Evolutionary conservation across 92 coral and sea anemone species (phyloP), one percentile per base, ranked within the genome.

Genomic region (Palythoa grandis): DNA sequence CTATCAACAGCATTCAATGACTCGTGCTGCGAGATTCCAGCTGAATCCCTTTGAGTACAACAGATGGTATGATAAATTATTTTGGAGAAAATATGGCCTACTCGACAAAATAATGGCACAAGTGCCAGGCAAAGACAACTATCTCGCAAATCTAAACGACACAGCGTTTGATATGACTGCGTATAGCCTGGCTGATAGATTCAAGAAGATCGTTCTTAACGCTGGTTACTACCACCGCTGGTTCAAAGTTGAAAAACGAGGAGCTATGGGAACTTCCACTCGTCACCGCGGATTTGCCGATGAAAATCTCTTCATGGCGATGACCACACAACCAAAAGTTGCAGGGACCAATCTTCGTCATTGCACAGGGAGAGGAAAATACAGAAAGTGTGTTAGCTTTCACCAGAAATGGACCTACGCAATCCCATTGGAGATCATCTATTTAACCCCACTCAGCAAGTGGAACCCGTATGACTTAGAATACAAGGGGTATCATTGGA

Each of bases 61-160:
- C 40, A 84, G 63, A 6, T 92, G 92, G 90, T n/a, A 13, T 23
- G 92, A 92, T 6, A 68, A 72, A 11, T 76, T 82, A 19, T 43
- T 54, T n/a, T 47, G 11, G 35, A 43, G 86, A 22, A 70, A 76
- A 15, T 66, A 83, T 53, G 84, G 88, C 15, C 77, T 88, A 29
- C 76, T 75, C 13, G 88, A 83, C 54, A 76, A 75, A 37, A 19
- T 83, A 17, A 75, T 88, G 87, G 87, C 78, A n/a, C 70, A 88
- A 24, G 88, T 95, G 70, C 98, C 98, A 39, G 98, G 98, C 14
- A 95, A 91, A 70, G 98, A 96, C 84, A 96, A 96, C 75, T 96
- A 94, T 69, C 87, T 77, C 50, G 98, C 92, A 0, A 92, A 90
- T 63, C 78, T 96, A 52, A 89, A 90, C 3, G 98, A 96, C 91